These are phyloP conservation scores for Heteropelma amictum DNA, from an alignment of 2,888 invertebrate species.

Conservation along the genomic window DNA sequence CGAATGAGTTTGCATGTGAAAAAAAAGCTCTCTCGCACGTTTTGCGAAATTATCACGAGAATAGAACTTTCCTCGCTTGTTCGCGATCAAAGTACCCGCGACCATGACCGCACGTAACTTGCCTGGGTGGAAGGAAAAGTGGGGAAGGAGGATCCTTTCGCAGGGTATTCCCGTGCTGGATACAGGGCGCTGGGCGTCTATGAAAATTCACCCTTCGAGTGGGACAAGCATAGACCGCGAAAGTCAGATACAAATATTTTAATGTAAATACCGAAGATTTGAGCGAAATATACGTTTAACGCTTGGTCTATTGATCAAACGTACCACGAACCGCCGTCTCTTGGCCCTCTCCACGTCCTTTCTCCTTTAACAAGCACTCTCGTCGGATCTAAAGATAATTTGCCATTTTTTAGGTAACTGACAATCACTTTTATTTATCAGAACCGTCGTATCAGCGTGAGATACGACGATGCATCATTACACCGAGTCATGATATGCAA, in stretches of 20 bases:
- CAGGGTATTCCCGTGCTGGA: not conserved
- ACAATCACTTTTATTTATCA: conserved; percentile 31
- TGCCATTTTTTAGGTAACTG: conserved; percentile 43
- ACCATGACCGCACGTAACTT: conserved; percentile 14
- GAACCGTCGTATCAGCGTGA: conserved; percentile 17
- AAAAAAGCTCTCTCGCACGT: too few species aligned
- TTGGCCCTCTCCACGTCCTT: conserved; percentile 51
- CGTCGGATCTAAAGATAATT: conserved; percentile 62
- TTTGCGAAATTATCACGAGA: not conserved
- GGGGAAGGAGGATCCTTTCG: too few species aligned
- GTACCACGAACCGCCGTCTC: conserved; percentile 65
- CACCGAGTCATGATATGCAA: conserved; percentile 60
- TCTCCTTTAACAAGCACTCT: not conserved
- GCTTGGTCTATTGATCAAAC: conserved; percentile 18
- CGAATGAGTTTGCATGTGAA: too few species aligned
- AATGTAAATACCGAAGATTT: conserved; percentile 51
- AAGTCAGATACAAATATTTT: conserved; percentile 53
- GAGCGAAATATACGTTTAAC: conserved; percentile 48
- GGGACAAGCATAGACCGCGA: conserved; percentile 39
- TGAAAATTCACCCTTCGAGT: conserved; percentile 6
- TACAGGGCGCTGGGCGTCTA: not conserved
- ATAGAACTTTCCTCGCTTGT: not conserved
- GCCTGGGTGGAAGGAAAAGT: too few species aligned
- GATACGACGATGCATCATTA: conserved; percentile 42
- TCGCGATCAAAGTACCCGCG: not conserved